A percentile compares a stretch with the other conserved stretches of the same genome.
phyloP scores from a whole-genome alignment of 2,888 invertebrate genomes.

The Drosophila histrio region DNA sequence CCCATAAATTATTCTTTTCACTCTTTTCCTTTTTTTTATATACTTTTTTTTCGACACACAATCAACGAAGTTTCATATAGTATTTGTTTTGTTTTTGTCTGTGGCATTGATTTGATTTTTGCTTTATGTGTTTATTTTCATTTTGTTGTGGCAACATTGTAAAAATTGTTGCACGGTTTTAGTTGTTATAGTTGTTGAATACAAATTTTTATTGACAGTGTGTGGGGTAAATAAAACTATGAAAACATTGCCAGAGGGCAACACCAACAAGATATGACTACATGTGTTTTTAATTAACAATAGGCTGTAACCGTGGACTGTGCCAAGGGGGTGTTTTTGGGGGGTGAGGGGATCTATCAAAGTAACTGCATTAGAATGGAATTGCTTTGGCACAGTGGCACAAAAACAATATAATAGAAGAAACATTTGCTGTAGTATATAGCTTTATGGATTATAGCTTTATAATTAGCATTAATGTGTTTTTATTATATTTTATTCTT shows the following conservation, averaged over 20 bases:
- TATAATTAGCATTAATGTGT: not conserved
- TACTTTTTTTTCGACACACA: conserved; percentile 41
- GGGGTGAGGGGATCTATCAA: not conserved
- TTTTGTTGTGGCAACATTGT: conserved; percentile 34
- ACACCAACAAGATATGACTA: conserved; percentile 22
- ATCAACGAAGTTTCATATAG: conserved; percentile 48
- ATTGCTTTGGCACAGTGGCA: not conserved
- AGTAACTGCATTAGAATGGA: conserved; percentile 16
- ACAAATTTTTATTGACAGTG: conserved; percentile 57
- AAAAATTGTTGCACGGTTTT: conserved; percentile 43
- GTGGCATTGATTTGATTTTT: conserved; percentile 57
- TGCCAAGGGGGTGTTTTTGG: not conserved
- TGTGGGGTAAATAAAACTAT: conserved; percentile 39
- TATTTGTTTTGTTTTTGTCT: conserved; percentile 29
- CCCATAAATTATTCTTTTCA: not conserved
- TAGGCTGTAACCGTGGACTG: not conserved
- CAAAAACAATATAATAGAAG: too few species aligned
- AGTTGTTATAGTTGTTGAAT: conserved; percentile 43
- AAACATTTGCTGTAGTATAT: too few species aligned
- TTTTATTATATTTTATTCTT: not conserved
- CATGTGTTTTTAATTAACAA: conserved; percentile 54
- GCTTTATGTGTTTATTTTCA: conserved; percentile 19
- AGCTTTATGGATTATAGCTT: too few species aligned
- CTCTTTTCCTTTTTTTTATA: conserved; percentile 4
- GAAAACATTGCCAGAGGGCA: conserved; percentile 18